phyloP scores from a whole-genome alignment of 2,797 vertebrate species.

The Sylvia borin region DNA sequence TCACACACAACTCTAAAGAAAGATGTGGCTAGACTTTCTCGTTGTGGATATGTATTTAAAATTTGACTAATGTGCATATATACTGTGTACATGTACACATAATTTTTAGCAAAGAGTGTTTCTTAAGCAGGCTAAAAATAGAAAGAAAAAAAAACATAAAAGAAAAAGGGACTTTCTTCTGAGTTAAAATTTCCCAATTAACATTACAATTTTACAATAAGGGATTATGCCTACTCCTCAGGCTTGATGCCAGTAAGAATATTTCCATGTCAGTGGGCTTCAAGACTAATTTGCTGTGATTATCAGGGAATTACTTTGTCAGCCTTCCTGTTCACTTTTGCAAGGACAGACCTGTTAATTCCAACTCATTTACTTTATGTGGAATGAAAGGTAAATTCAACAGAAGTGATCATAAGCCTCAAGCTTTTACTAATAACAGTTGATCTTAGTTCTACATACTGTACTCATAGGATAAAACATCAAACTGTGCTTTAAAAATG shows the following conservation, averaged over 20 bases:
- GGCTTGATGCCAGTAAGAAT: slow-evolving; percentile 81
- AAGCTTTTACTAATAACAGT: slow-evolving; percentile 62
- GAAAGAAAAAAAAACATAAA: neutral
- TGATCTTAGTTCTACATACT: slow-evolving; percentile 48
- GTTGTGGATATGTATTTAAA: neutral
- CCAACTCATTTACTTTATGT: slow-evolving; percentile 81
- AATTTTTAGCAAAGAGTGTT: neutral
- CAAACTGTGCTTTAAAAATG: slow-evolving; percentile 18
- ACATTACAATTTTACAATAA: slow-evolving; percentile 61
- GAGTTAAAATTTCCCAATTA: slow-evolving; percentile 29
- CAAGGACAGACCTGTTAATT: slow-evolving; percentile 85
- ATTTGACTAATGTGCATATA: neutral
- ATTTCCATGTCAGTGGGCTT: slow-evolving; percentile 85
- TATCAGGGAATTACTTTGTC: slow-evolving; percentile 83
- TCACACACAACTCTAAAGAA: neutral
- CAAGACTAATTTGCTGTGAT: slow-evolving; percentile 84
- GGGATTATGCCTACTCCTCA: slow-evolving; percentile 77
- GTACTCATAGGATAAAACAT: slow-evolving; percentile 43
- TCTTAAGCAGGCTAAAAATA: neutral
- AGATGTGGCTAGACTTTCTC: neutral
- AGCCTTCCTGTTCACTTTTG: slow-evolving; percentile 75
- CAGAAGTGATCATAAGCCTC: slow-evolving; percentile 64
- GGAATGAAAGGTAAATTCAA: slow-evolving; percentile 73
- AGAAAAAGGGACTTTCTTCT: neutral
- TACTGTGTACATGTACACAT: neutral